Evolutionary conservation across 2,113 vertebrate genomes (phyloP), one percentile per base, ranked within the genome.

Genomic region (Pterocles gutturalis): DNA sequence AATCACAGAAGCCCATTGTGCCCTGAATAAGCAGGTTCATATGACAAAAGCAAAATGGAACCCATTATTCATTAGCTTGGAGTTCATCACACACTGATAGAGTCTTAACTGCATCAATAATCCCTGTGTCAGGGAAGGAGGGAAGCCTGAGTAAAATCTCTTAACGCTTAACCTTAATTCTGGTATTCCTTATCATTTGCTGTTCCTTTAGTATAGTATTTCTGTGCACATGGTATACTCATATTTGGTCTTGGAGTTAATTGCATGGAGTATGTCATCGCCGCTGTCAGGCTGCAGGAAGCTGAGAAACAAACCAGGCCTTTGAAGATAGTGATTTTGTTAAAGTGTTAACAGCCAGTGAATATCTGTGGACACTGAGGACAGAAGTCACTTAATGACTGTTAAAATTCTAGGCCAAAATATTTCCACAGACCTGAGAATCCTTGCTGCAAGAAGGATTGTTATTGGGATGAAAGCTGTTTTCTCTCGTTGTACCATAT

Each of bases 321-420:
- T 94, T 67, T 78, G 72, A 93, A 91, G 22, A 10, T 11, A 64
- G 36, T 36, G 75, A 82, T 94, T 93, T 95, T 85, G 83, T 81
- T 70, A 53, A 90, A 84, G 51, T 90, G 34, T 5, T 83, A 96
- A 75, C 67, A 92, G 62, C 24, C 69, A 70, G 83, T 61, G 83
- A 67, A 33, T 90, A 75, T 90, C 76, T 90, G 51, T 31, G 21
- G 51, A 90, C 45, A 36, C 43, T 49, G 45, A 90, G 38, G 53
- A 60, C 72, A 10, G 34, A 62, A 88, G 43, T 87, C 64, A 58
- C 29, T 78, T 81, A 92, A 90, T 41, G 43, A 89, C 67, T 80
- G 71, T 18, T 83, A 71, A 57, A 94, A 84, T 90, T 92, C 55
- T 31, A 75, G 38, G 26, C 19, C 78, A 70, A 80, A 90, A 80